Evolutionary conservation across 2,797 vertebrate genomes (phyloP).

Genomic region (Tarsius wallacei): DNA sequence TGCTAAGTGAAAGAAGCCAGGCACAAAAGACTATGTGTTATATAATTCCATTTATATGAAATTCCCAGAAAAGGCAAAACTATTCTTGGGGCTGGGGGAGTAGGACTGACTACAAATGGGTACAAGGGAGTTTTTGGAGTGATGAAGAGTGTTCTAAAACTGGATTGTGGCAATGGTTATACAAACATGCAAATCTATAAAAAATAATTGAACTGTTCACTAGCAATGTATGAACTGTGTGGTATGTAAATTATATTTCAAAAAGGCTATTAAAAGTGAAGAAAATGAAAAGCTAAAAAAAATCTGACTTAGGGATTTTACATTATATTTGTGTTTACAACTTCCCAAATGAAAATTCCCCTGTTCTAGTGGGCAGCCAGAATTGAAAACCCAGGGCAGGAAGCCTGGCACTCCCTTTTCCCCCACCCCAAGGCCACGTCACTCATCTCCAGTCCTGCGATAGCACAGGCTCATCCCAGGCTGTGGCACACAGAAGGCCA

Average conservation of each 20-base stretch:
- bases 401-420: not conserved
- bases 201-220: not conserved
- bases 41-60: not conserved
- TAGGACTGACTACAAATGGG: not conserved
- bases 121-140: not conserved
- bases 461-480: not conserved
- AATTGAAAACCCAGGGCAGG: not conserved
- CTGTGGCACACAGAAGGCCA: no score
- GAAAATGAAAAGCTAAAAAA: not conserved
- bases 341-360: not conserved
- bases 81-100: not conserved
- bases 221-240: not conserved
- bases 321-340: not conserved
- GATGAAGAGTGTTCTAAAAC: not conserved
- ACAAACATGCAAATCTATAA: not conserved
- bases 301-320: not conserved
- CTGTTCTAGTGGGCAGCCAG: not conserved
- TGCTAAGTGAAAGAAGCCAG: not conserved
- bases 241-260: not conserved
- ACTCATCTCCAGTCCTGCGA: not conserved
- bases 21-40: not conserved
- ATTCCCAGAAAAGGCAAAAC: conserved; percentile 7
- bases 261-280: not conserved
- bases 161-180: not conserved
- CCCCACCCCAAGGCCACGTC: not conserved